Evolutionary conservation across 2,113 vertebrate genomes (phyloP).

Genomic region (Sylvietta virens): DNA sequence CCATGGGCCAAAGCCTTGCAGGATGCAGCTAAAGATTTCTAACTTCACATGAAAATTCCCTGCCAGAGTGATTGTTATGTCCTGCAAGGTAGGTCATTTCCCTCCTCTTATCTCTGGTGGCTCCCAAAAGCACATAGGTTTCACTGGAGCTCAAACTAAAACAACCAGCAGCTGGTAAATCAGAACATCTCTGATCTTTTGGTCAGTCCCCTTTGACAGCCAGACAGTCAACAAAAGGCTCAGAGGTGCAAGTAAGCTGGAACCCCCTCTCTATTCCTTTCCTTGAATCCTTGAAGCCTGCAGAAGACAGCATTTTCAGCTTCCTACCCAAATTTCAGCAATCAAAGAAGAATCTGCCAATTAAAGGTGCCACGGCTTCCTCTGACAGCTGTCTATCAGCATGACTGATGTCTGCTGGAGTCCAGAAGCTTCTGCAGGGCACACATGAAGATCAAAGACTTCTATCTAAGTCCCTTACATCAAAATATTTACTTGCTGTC

Average conservation of each 20-base stretch:
- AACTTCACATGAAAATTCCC: neutral
- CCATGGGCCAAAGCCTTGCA: neutral
- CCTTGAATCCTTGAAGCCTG: neutral
- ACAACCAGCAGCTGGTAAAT: neutral
- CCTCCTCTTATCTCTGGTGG: slow-evolving; percentile 41
- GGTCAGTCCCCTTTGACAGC: slow-evolving; percentile 42
- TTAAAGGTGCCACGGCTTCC: neutral
- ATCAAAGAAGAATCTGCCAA: neutral
- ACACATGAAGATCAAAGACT: slow-evolving; percentile 45
- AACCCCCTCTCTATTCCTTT: neutral
- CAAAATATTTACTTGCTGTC: slow-evolving; percentile 64
- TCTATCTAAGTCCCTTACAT: slow-evolving; percentile 30
- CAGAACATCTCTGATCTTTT: slow-evolving; percentile 6
- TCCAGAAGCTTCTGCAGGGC: slow-evolving; percentile 26
- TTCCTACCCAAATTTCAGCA: neutral
- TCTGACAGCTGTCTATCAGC: neutral
- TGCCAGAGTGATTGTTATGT: neutral
- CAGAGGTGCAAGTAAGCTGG: neutral
- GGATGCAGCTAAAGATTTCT: neutral
- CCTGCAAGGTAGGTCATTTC: slow-evolving; percentile 31
- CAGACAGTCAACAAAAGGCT: neutral
- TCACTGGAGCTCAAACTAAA: slow-evolving; percentile 36
- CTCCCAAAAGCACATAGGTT: slow-evolving; percentile 19
- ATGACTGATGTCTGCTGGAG: neutral
- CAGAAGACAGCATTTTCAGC: neutral